A percentile compares a stretch with the other conserved stretches of the same genome.
Evolutionary conservation across 2,888 invertebrate genomes (phyloP).

Genomic region (Mesorhabditis sp.): DNA sequence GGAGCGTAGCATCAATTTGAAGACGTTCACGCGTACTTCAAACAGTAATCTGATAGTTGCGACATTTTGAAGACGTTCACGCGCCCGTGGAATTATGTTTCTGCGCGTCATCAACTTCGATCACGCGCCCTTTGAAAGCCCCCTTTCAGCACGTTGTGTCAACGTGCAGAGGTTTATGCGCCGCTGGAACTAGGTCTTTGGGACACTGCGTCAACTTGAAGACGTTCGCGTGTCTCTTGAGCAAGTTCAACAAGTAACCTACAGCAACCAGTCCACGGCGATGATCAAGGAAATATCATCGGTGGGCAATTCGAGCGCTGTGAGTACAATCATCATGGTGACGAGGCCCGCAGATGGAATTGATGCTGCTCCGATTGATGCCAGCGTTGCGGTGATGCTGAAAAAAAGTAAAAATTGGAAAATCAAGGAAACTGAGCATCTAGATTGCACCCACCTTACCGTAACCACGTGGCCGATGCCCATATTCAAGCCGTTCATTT

Average conservation of each 20-base stretch:
- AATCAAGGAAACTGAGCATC: background rate
- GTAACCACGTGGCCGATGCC: constrained; percentile 80
- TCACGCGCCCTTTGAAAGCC: no score
- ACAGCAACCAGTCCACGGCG: constrained; percentile 64
- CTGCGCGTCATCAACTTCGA: no score
- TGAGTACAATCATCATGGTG: constrained; percentile 61
- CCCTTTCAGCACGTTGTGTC: no score
- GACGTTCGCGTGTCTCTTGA: no score
- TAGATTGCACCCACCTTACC: constrained; percentile 70
- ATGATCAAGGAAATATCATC: constrained; percentile 62
- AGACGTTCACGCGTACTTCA: no score
- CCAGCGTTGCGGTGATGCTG: constrained; percentile 90
- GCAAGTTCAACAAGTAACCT: constrained; percentile 33
- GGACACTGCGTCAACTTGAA: no score
- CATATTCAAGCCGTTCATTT: constrained; percentile 78
- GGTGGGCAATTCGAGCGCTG: constrained; percentile 61
- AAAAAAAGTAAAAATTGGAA: constrained; percentile 11
- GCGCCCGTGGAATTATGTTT: no score
- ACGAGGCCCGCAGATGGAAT: constrained; percentile 64
- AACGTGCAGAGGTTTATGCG: no score
- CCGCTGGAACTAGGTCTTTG: no score
- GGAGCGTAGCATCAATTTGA: no score
- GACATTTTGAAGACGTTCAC: no score
- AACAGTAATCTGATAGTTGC: no score
- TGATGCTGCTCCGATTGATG: constrained; percentile 93